Evolutionary conservation across 2,797 vertebrate genomes (phyloP), one percentile per base, ranked within the genome.

Genomic region (Geotria australis): DNA sequence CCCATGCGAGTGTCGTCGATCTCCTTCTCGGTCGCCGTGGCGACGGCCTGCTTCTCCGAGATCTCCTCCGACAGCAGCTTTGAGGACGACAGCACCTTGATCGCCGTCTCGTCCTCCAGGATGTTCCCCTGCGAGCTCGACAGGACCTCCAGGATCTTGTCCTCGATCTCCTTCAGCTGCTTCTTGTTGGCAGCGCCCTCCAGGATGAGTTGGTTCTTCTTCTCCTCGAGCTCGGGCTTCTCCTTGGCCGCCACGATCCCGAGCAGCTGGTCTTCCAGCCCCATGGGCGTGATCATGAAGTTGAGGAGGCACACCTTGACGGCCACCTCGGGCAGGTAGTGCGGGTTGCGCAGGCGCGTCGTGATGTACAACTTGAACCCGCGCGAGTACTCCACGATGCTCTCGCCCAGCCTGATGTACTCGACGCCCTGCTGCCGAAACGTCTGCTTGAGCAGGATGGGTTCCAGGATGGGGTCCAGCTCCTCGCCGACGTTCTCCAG

Each of bases 231-330:
- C 47, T 88, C 79, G 2, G 85, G 83, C 65, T 84, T 91, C 65
- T 95, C 88, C 66, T 80, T 79, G 53, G 85, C 80, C 15, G 82
- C 84, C 15, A 91, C 79, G 7, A 85, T 77, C 13, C 84, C 85
- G 47, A 95, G 72, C 58, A 95, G 81, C 48, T 95, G 88, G 61
- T 94, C 85, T 64, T 95, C 76, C 57, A 94, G 76, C 38, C 85
- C 88, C 51, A 86, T 69, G 10, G 88, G 85, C 1, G 85, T 91
- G 68, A 91, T 91, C 82, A 86, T 85, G 47, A 95, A 93, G 70
- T 95, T 95, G 57, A 95, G 72, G 10, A 95, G 72, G 63, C 85
- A 91, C 61, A 95, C 85, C 67, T 91, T 94, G 56, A 88, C 78
- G 0, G 84, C 79, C 8, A 89, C 72, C 64, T 95, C 85, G 8